Base-by-base conservation (phyloP, 2,113 vertebrate genomes). In the Leucoraja erinaceus region DNA sequence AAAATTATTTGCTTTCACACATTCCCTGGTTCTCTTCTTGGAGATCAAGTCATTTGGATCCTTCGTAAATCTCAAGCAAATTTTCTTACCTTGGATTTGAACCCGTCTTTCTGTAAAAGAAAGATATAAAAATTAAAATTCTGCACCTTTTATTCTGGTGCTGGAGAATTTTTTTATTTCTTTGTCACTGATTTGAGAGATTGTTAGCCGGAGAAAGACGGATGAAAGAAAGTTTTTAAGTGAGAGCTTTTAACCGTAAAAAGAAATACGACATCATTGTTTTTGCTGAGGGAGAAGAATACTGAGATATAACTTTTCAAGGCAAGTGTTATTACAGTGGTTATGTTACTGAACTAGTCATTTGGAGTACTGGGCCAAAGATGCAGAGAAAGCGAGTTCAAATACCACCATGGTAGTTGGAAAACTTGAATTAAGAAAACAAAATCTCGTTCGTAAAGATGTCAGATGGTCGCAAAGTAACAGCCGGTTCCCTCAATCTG, bases 1-100 rank as follows among this genome's bases (percentile, higher is more conserved):
- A 74, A 33, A 70, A 38, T 74, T 72, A 91, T 74, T 91, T 91
- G 90, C 68, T 72, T 74, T 91, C 90, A 74, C 68, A 25, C 90
- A 47, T 91, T 91, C 90, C 31, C 90, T 54, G 38, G 28, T 74
- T 91, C 68, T 91, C 20, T 74, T 38, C 88, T 72, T 47, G 20
- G 33, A 91, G 63, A 91, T 91, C 33, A 91, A 54, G 38, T 38
- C 47, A 72, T 72, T 33, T 91, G 90, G 47, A 25, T 74, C 14
- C 68, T 54, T 91, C 28, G 38, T 33, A 74, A 91, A 91, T 47
- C 90, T 72, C 90, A 54, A 72, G 38, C 90, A 54, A 31, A 28
- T 91, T 8, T 91, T 68, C 38, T 54, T 72, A 91, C 66, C 90
- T 91, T 54, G 63, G 38, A 70, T 91, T 91, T 72, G 90, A 91